Percentiles rank a stretch among this genome's conserved stretches.
phyloP scores from a whole-genome alignment of 2,888 invertebrate genomes.

The Callimorpha dominula region DNA sequence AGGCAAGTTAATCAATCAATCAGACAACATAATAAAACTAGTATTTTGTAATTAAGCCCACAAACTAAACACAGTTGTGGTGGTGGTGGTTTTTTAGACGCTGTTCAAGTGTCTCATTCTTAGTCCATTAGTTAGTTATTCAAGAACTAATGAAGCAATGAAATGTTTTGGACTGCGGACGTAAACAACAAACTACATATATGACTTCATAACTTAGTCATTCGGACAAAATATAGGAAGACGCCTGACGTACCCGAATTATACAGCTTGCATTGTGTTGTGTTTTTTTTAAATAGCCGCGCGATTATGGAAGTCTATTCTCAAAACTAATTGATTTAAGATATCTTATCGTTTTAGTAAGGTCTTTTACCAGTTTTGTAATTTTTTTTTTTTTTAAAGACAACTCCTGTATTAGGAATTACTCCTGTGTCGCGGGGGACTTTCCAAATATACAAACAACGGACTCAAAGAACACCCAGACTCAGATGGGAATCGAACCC shows the following conservation, averaged over 20 bases:
- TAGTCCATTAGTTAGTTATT: neutral
- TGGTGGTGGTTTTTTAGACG: too few species aligned
- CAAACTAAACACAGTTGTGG: neutral
- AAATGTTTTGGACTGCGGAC: neutral
- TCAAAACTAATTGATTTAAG: neutral
- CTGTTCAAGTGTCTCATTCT: neutral
- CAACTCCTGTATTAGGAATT: too few species aligned
- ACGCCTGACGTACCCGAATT: neutral
- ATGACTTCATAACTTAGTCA: neutral
- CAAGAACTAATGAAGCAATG: neutral
- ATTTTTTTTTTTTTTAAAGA: too few species aligned
- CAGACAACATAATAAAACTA: too few species aligned
- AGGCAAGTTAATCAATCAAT: too few species aligned
- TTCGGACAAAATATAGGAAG: neutral
- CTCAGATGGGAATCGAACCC: too few species aligned
- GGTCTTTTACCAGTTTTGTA: neutral
- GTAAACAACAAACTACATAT: constrained; percentile 6
- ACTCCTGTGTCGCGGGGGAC: too few species aligned
- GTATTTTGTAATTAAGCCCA: too few species aligned
- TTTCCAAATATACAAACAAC: too few species aligned
- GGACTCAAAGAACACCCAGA: too few species aligned
- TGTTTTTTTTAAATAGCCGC: neutral
- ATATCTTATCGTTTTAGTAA: neutral
- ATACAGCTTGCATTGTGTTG: neutral
- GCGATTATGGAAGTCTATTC: too few species aligned